Conservation (phyloP, 2,888 invertebrate species). For the Machimus rusticus region DNA sequence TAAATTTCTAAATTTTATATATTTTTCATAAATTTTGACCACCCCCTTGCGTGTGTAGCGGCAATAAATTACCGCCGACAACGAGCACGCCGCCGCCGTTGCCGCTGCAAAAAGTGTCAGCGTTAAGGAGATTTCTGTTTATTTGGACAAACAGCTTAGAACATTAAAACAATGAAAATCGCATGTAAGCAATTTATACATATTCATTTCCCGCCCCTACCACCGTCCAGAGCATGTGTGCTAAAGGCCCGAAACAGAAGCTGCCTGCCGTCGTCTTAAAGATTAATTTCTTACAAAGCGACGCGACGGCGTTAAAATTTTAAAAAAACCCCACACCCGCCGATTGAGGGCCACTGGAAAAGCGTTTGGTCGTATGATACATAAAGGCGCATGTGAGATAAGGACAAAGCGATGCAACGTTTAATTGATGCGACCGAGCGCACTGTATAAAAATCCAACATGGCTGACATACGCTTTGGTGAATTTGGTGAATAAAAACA, state of each 20-base stretch:
- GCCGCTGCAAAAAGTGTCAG: neutral
- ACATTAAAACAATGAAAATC: neutral
- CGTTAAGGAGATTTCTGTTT: neutral
- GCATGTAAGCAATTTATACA: neutral
- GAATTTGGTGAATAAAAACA: slow-evolving; percentile 5
- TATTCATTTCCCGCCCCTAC: neutral
- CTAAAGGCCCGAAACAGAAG: neutral
- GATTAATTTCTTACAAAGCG: neutral
- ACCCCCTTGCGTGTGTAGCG: neutral
- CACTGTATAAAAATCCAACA: slow-evolving; percentile 27
- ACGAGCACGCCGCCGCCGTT: neutral
- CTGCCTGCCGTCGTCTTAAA: neutral
- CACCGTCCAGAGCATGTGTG: neutral
- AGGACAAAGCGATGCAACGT: neutral
- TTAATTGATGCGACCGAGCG: neutral
- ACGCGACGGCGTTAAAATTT: neutral
- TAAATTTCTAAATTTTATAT: neutral
- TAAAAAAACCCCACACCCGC: neutral
- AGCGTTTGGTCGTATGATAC: neutral
- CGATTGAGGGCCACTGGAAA: slow-evolving; percentile 14
- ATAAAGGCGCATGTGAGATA: neutral
- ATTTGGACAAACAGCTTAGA: neutral
- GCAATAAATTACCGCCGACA: neutral
- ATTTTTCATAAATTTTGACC: neutral
- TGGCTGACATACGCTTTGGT: slow-evolving; percentile 30